Evolutionary conservation across 2,888 invertebrate species (phyloP).

Genomic region (Hyposoter didymator): DNA sequence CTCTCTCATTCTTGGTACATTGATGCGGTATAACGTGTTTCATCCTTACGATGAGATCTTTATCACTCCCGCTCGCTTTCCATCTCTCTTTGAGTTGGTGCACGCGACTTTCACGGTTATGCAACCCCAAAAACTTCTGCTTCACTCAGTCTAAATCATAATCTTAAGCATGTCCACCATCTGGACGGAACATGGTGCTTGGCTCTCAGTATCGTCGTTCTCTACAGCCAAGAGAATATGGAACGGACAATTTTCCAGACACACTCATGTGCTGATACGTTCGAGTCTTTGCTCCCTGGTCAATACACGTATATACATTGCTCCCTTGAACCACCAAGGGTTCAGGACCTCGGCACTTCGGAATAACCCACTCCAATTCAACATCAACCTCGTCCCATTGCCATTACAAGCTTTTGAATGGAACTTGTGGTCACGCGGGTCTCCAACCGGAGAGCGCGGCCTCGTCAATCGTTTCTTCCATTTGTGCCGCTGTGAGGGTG

Average conservation of each 20-base stretch:
- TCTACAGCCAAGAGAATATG: constrained; percentile 14
- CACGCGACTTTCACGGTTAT: constrained; percentile 27
- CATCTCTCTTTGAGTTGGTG: background rate
- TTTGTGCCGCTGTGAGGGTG: constrained; percentile 28
- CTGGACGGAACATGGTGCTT: constrained; percentile 49
- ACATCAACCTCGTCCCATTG: constrained; percentile 54
- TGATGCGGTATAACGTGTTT: constrained; percentile 49
- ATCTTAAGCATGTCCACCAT: constrained; percentile 60
- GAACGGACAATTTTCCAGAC: background rate
- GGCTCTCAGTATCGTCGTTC: constrained; percentile 38
- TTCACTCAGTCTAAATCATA: constrained; percentile 64
- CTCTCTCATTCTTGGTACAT: constrained; percentile 24
- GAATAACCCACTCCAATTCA: constrained; percentile 45
- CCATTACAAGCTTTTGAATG: constrained; percentile 59
- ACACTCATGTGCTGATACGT: background rate
- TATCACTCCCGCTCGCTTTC: background rate
- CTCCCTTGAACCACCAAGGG: constrained; percentile 35
- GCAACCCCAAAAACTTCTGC: constrained; percentile 19
- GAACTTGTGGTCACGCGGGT: constrained; percentile 37
- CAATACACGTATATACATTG: constrained; percentile 19
- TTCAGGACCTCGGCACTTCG: constrained; percentile 46
- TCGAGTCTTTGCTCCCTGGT: constrained; percentile 3
- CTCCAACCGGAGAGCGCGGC: constrained; percentile 30
- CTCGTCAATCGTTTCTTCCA: constrained; percentile 65
- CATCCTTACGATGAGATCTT: constrained; percentile 46